A percentile compares a stretch with the other conserved stretches of the same genome.
These are phyloP conservation scores for Tetranychus piercei DNA, from an alignment of 2,888 invertebrate species.

Conservation along the genomic window DNA sequence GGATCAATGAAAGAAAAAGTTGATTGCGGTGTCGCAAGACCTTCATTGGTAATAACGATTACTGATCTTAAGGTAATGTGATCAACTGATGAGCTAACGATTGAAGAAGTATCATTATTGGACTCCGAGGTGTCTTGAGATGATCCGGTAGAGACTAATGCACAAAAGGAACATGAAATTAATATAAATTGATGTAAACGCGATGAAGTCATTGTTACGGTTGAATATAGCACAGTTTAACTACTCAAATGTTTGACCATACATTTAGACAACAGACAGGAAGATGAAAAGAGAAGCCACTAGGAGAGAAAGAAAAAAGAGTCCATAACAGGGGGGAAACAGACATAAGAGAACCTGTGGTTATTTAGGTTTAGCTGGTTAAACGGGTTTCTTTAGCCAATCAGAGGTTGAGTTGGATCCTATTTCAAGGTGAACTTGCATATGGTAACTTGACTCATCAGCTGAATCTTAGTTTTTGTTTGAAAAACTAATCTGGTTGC, in stretches of 20 bases:
- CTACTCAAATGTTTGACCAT: no score
- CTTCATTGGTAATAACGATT: not conserved
- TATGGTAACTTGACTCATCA: not conserved
- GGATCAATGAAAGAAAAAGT: not conserved
- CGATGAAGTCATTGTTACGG: no score
- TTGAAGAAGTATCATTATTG: not conserved
- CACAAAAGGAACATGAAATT: no score
- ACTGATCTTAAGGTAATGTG: not conserved
- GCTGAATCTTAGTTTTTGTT: no score
- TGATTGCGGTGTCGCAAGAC: not conserved
- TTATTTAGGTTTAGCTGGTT: not conserved
- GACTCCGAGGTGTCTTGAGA: not conserved
- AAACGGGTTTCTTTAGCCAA: not conserved
- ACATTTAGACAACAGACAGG: no score
- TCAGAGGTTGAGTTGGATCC: not conserved
- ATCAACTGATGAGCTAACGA: not conserved
- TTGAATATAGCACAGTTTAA: no score
- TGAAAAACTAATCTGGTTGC: no score
- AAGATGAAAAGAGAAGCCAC: not conserved
- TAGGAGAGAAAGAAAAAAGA: not conserved
- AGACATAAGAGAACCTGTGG: not conserved
- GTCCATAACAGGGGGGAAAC: not conserved
- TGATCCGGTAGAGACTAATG: not conserved
- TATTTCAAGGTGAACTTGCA: not conserved
- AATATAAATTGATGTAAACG: no score